These are phyloP conservation scores for Bostrychus sinensis DNA, from an alignment of 2,113 vertebrate genomes.

Conservation along the genomic window DNA sequence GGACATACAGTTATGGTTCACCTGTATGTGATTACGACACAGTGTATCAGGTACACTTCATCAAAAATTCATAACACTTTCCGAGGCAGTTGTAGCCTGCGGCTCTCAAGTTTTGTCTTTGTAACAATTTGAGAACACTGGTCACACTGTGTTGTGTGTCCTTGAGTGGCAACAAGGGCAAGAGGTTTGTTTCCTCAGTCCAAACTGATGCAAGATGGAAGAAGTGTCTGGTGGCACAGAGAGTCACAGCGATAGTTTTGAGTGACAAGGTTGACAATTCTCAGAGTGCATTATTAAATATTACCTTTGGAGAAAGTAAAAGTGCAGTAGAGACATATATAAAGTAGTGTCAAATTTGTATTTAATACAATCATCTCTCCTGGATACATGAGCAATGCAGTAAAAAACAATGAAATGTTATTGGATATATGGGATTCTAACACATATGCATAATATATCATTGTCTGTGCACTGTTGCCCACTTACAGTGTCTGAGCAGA, in stretches of 20 bases:
- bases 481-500: constrained; percentile 42
- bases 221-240: constrained; percentile 2
- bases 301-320: constrained; percentile 49
- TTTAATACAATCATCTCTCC: constrained; percentile 48
- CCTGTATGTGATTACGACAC: constrained; percentile 29
- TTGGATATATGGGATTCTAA: constrained; percentile 51
- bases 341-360: too few species aligned
- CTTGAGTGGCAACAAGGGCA: constrained; percentile 69
- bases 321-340: constrained; percentile 38
- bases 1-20: constrained; percentile 12
- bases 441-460: constrained; percentile 48
- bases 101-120: constrained; percentile 76
- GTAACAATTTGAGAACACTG: constrained; percentile 69
- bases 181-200: constrained; percentile 60
- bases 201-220: constrained; percentile 32
- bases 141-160: constrained; percentile 70
- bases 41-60: constrained; percentile 64
- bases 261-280: constrained; percentile 74
- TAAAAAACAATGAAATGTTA: constrained; percentile 50
- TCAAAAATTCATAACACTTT: constrained; percentile 73
- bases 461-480: constrained; percentile 27
- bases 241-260: constrained; percentile 58
- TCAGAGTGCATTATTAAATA: constrained; percentile 66
- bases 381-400: constrained; percentile 29
- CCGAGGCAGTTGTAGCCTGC: constrained; percentile 61